These are phyloP conservation scores for Argopecten irradians DNA, from an alignment of 1,140 invertebrate species.

Conservation along the genomic window DNA sequence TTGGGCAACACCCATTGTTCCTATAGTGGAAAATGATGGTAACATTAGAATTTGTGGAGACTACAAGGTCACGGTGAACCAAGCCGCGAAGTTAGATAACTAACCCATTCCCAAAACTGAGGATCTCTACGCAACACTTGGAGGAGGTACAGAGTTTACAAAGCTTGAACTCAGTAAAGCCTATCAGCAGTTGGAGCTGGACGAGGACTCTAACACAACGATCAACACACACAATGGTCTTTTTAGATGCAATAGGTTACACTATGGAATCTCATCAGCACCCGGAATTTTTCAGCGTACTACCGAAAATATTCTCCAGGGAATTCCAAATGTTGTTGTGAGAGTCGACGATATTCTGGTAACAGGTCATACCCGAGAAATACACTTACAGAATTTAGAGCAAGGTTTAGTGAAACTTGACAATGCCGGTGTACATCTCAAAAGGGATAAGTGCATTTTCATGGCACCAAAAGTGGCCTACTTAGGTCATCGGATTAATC, in stretches of 20 bases:
- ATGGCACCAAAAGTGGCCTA: constrained; percentile 62
- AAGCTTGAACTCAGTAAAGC: not conserved
- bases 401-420: constrained; percentile 36
- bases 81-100: constrained; percentile 58
- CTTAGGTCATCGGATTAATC: constrained; percentile 68
- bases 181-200: constrained; percentile 50
- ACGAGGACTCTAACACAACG: constrained; percentile 57
- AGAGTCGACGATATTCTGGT: constrained; percentile 52
- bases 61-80: constrained; percentile 57
- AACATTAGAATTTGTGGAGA: constrained; percentile 48
- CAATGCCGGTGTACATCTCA: constrained; percentile 74
- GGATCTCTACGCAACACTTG: not conserved
- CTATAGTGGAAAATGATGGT: constrained; percentile 30
- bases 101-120: not conserved
- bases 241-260: constrained; percentile 54
- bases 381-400: constrained; percentile 48
- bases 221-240: constrained; percentile 65
- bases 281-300: constrained; percentile 78
- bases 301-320: constrained; percentile 73
- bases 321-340: constrained; percentile 41
- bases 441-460: constrained; percentile 72
- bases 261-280: constrained; percentile 77
- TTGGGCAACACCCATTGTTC: constrained; percentile 69
- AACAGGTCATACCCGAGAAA: constrained; percentile 26
- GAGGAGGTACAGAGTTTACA: not conserved